Conservation (phyloP, 2,797 vertebrate genomes). For the Tapirus indicus region DNA sequence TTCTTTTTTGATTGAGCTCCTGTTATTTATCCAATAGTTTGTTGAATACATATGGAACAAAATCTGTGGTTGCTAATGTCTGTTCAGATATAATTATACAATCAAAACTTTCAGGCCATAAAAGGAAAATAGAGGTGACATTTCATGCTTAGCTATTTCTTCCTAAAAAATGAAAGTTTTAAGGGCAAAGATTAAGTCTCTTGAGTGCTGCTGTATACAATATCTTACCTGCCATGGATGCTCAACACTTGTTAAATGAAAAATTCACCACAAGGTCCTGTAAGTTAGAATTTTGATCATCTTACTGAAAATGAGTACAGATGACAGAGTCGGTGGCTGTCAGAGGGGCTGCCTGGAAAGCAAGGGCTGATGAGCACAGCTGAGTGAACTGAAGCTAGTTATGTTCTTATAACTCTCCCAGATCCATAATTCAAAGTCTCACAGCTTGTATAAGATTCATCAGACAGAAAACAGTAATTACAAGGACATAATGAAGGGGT, state of each 20-base stretch:
- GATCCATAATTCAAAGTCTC: constrained; percentile 70
- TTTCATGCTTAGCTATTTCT: not conserved
- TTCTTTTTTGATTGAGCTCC: not conserved
- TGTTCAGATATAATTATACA: not conserved
- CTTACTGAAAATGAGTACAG: not conserved
- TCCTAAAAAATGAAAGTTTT: not conserved
- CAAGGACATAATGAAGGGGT: constrained; percentile 59
- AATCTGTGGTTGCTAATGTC: not conserved
- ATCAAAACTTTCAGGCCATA: not conserved
- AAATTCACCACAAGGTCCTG: not conserved
- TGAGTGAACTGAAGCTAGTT: not conserved
- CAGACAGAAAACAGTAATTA: constrained; percentile 73
- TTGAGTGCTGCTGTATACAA: not conserved
- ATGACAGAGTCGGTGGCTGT: not conserved
- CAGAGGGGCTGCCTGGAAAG: not conserved
- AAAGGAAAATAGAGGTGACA: not conserved
- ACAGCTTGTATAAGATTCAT: constrained; percentile 62
- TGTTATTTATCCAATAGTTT: not conserved
- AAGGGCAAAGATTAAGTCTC: not conserved
- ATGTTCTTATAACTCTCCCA: constrained; percentile 21
- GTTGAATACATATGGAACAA: not conserved
- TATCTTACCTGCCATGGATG: not conserved
- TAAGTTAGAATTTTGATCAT: not conserved
- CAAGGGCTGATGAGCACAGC: accelerated
- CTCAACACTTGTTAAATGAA: not conserved